Evolutionary conservation across 2,888 invertebrate genomes (phyloP).

Genomic region (Cephus sareptanus): DNA sequence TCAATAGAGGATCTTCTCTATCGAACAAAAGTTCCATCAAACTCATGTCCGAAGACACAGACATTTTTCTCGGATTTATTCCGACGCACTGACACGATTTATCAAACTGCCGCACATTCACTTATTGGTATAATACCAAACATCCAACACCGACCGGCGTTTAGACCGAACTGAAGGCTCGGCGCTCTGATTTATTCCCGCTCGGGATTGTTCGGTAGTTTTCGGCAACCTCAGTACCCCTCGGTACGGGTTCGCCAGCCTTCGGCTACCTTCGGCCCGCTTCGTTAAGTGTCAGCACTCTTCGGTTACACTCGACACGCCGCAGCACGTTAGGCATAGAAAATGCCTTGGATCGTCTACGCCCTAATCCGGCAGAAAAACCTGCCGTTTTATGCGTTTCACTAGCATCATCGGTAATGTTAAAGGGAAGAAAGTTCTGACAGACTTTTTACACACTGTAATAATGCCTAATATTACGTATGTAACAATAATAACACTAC

Average conservation of each 20-base stretch:
- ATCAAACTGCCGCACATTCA: neutral
- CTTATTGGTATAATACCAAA: neutral
- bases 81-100: constrained; percentile 4
- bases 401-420: neutral
- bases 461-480: too few species aligned
- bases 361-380: neutral
- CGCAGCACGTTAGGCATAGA: neutral
- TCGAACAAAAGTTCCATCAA: constrained; percentile 63
- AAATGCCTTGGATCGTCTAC: neutral
- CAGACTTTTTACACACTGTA: too few species aligned
- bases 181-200: neutral
- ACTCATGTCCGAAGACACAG: constrained; percentile 60
- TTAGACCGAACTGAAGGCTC: neutral
- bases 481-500: too few species aligned
- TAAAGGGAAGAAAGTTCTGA: too few species aligned
- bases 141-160: constrained; percentile 4
- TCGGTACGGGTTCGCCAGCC: too few species aligned
- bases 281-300: too few species aligned
- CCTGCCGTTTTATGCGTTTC: neutral
- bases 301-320: too few species aligned
- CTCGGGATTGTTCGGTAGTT: too few species aligned
- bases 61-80: constrained; percentile 29
- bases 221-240: too few species aligned
- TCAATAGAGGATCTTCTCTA: constrained; percentile 57
- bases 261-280: too few species aligned